phyloP scores from a whole-genome alignment of 2,797 vertebrate genomes.

The Octomys mimax region DNA sequence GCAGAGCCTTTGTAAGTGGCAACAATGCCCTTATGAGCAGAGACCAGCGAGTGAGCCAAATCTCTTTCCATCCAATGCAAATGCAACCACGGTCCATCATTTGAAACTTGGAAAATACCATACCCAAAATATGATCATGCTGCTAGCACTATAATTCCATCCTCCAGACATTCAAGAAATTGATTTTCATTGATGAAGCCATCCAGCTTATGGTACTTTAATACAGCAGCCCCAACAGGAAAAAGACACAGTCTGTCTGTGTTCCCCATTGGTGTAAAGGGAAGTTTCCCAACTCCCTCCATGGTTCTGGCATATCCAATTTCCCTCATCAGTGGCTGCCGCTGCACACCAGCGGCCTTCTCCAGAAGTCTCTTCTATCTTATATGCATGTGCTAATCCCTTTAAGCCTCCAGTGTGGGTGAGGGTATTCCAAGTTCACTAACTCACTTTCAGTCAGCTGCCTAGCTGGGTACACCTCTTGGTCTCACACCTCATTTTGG shows the following conservation, averaged over 20 bases:
- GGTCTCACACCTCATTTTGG: conserved; percentile 24
- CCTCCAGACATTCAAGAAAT: not conserved
- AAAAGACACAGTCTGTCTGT: not conserved
- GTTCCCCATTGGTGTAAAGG: not conserved
- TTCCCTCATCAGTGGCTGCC: not conserved
- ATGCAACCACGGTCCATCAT: not conserved
- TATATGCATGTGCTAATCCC: not conserved
- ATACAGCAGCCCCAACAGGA: not conserved
- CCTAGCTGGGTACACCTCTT: not conserved
- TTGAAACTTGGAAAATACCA: not conserved
- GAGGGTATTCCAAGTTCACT: not conserved
- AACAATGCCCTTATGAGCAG: not conserved
- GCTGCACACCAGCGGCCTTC: not conserved
- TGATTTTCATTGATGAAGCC: not conserved
- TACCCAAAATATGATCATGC: not conserved
- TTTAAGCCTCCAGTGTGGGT: not conserved
- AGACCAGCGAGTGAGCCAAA: not conserved
- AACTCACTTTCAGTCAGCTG: conserved; percentile 23
- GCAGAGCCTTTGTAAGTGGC: no score
- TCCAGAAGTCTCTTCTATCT: not conserved
- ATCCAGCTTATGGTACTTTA: not conserved
- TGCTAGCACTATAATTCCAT: no score
- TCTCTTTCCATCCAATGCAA: not conserved
- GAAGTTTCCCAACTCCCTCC: not conserved
- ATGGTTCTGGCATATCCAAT: not conserved